phyloP scores from a whole-genome alignment of 1,140 invertebrate genomes.

The Hetaerina americana region DNA sequence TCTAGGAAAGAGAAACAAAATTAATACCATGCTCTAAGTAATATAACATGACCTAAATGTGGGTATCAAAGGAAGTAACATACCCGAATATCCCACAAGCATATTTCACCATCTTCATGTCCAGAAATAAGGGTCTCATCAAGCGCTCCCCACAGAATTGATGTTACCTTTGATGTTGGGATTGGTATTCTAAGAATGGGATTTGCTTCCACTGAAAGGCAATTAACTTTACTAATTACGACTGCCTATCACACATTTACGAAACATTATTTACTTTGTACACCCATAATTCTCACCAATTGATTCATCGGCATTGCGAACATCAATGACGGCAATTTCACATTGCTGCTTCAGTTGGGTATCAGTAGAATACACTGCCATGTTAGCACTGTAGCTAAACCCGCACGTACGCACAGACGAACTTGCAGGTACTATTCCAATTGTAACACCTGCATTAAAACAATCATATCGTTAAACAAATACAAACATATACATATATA shows the following conservation, averaged over 20 bases:
- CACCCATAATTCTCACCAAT: constrained; percentile 32
- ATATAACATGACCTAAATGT: constrained; percentile 8
- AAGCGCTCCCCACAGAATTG: constrained; percentile 81
- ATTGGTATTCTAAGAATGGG: constrained; percentile 49
- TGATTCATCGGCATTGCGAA: constrained; percentile 51
- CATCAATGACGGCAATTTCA: constrained; percentile 77
- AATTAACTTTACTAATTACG: neutral
- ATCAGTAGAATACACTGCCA: constrained; percentile 87
- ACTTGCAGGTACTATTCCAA: constrained; percentile 61
- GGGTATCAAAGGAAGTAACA: constrained; percentile 17
- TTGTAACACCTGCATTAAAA: constrained; percentile 22
- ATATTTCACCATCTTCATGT: constrained; percentile 85
- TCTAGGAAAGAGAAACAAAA: constrained; percentile 37
- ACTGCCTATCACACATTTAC: neutral
- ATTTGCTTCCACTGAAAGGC: constrained; percentile 25
- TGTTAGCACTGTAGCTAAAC: constrained; percentile 87
- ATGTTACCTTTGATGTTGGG: constrained; percentile 64
- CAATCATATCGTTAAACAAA: constrained; percentile 45
- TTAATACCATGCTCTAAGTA: neutral
- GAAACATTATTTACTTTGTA: neutral
- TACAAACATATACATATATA: constrained; percentile 3
- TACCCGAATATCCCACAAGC: constrained; percentile 82
- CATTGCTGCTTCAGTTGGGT: constrained; percentile 79
- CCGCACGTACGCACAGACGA: constrained; percentile 82
- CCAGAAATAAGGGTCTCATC: constrained; percentile 89